phyloP scores from a whole-genome alignment of 2,797 vertebrate species.

The Xenops minutus region DNA sequence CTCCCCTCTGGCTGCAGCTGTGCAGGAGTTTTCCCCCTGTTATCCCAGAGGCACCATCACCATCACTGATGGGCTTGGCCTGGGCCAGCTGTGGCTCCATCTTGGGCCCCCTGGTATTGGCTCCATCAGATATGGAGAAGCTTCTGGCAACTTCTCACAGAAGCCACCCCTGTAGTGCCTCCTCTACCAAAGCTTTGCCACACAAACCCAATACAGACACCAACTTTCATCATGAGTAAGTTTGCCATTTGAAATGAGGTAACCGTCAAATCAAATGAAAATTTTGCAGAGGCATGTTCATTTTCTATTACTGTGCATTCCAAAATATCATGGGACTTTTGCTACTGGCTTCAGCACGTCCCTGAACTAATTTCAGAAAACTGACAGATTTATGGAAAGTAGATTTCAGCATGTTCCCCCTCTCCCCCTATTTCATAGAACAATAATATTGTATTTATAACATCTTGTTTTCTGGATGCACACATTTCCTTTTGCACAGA shows the following conservation, averaged over 20 bases:
- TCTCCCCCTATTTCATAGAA: not conserved
- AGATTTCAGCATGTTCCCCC: not conserved
- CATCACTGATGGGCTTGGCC: not conserved
- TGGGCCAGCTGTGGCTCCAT: not conserved
- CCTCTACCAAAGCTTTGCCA: not conserved
- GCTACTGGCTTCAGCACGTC: not conserved
- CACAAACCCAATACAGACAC: not conserved
- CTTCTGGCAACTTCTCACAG: not conserved
- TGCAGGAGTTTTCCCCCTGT: rapidly evolving
- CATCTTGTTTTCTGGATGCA: not conserved
- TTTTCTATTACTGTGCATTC: not conserved
- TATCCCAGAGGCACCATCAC: not conserved
- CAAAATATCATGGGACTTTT: not conserved
- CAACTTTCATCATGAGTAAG: not conserved
- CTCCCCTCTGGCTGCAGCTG: not conserved
- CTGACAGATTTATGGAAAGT: conserved; percentile 1
- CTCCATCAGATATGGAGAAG: not conserved
- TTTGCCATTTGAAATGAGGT: not conserved
- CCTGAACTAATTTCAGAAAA: not conserved
- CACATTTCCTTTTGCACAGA: conserved; percentile 14
- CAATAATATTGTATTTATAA: conserved; percentile 6
- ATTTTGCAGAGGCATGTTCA: not conserved
- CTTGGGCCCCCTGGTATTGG: not conserved
- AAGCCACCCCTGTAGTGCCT: not conserved
- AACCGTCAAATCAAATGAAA: not conserved